These are phyloP conservation scores for Halictus quadricinctus DNA, from an alignment of 2,888 invertebrate genomes.

Conservation along the genomic window DNA sequence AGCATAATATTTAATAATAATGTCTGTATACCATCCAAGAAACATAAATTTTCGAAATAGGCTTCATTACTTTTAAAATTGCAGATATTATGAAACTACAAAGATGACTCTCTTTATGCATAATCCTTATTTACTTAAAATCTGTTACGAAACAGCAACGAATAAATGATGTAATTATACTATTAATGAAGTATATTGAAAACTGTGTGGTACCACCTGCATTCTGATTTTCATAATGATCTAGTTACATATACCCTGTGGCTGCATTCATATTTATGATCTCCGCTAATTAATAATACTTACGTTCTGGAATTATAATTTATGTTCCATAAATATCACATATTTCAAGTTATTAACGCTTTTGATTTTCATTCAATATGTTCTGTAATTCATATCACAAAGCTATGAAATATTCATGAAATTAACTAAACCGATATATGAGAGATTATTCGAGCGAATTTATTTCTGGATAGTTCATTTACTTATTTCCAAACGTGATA, in stretches of 20 bases:
- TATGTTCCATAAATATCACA: background rate
- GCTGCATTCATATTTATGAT: constrained; percentile 1
- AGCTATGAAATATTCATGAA: constrained; percentile 14
- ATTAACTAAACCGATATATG: constrained; percentile 4
- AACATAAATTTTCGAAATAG: background rate
- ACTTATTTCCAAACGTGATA: no score
- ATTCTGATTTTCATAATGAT: background rate
- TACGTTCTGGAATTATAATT: background rate
- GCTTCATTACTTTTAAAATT: background rate
- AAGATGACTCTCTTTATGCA: background rate
- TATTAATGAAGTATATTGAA: background rate
- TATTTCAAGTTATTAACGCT: constrained; percentile 8
- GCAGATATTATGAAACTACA: background rate
- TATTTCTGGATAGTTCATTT: background rate
- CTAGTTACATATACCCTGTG: background rate
- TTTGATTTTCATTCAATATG: constrained; percentile 6
- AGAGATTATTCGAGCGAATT: background rate
- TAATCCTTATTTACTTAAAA: background rate
- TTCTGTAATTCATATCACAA: background rate
- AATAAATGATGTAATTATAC: background rate
- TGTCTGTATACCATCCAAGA: background rate
- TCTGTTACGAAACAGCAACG: background rate
- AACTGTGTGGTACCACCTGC: background rate
- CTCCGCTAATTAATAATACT: background rate
- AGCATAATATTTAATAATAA: background rate